phyloP scores from a whole-genome alignment of 2,888 invertebrate genomes.

The Ennomos quercinarius region DNA sequence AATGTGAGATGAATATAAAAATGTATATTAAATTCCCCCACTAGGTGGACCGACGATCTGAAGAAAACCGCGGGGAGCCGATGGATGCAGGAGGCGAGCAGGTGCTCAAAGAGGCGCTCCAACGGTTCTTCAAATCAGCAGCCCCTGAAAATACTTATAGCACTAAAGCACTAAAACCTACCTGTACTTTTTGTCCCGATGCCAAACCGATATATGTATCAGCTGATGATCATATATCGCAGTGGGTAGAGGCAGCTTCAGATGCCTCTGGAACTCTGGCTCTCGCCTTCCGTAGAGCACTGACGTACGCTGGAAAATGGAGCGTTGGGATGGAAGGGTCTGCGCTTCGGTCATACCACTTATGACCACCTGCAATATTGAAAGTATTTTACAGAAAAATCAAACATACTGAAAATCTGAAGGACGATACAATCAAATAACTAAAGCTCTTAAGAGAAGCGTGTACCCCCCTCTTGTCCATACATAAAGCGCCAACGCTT shows the following conservation, averaged over 20 bases:
- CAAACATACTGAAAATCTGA: no score
- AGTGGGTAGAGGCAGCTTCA: conserved; percentile 87
- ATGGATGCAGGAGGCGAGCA: no score
- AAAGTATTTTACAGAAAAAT: no score
- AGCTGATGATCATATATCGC: conserved; percentile 84
- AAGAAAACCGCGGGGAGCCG: no score
- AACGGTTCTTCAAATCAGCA: neutral
- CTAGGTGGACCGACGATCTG: no score
- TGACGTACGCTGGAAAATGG: conserved; percentile 90
- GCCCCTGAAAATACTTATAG: neutral
- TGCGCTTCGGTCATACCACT: conserved; percentile 76
- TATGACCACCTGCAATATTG: conserved; percentile 81
- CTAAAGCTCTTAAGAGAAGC: no score
- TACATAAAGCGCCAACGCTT: no score
- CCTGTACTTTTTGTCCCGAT: conserved; percentile 93
- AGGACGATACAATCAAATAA: no score
- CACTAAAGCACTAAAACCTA: conserved; percentile 57
- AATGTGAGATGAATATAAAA: no score
- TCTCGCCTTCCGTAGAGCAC: conserved; percentile 91
- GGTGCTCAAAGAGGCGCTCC: no score
- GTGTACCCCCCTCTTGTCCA: no score
- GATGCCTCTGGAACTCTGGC: conserved; percentile 92
- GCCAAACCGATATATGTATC: conserved; percentile 94
- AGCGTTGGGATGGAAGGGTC: conserved; percentile 77
- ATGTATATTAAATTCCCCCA: no score